Evolutionary conservation across 2,797 vertebrate genomes (phyloP).

Genomic region (Saxicola maurus): DNA sequence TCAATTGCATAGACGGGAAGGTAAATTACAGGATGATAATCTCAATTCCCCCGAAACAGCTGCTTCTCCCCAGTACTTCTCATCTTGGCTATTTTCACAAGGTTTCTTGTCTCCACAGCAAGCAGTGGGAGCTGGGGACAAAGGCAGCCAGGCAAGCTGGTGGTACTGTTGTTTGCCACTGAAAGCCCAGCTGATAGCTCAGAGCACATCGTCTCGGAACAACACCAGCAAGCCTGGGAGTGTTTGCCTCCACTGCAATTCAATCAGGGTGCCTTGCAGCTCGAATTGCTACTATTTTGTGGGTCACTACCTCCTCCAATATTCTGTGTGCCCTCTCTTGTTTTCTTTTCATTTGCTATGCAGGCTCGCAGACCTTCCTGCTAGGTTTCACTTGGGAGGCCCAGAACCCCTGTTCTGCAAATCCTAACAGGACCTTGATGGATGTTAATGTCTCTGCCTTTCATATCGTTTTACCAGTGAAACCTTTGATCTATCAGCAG

Average conservation of each 20-base stretch:
- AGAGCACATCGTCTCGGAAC: background rate
- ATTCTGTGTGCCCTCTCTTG: slow-evolving; percentile 67
- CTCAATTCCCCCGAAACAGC: background rate
- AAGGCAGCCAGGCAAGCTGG: background rate
- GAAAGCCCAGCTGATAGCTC: background rate
- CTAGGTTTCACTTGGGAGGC: slow-evolving; percentile 86
- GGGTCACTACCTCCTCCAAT: slow-evolving; percentile 78
- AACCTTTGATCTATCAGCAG: slow-evolving; percentile 88
- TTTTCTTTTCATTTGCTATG: slow-evolving; percentile 72
- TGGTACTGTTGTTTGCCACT: background rate
- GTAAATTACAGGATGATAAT: background rate
- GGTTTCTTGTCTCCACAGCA: background rate
- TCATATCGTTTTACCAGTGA: slow-evolving; percentile 85
- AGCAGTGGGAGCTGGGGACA: slow-evolving; percentile 6
- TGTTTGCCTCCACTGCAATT: slow-evolving; percentile 38
- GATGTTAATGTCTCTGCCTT: slow-evolving; percentile 86
- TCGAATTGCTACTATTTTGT: slow-evolving; percentile 71
- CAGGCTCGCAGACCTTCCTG: slow-evolving; percentile 74
- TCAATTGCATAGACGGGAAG: background rate
- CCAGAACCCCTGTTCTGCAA: slow-evolving; percentile 83
- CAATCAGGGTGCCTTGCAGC: slow-evolving; percentile 53
- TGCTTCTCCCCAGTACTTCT: background rate
- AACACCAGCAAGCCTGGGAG: slow-evolving; percentile 8
- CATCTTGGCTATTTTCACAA: background rate
- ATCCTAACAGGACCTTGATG: slow-evolving; percentile 89